Base-by-base conservation (phyloP, 23 tunicate genomes). In the Oikopleura albicans region DNA sequence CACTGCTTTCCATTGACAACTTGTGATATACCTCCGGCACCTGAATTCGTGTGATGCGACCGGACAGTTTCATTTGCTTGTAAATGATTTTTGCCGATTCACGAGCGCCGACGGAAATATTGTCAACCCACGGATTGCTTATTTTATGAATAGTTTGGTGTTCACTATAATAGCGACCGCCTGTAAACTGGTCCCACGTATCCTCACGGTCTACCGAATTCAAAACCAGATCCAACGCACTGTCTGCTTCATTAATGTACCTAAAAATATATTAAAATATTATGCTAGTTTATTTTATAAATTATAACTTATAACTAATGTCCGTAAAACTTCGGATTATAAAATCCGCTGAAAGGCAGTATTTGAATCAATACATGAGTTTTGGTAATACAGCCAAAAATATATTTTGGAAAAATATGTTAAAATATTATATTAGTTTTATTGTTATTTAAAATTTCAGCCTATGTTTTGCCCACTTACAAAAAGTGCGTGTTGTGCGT, bases 1-100 rank as follows among this genome's bases (percentile, higher is more conserved):
- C 79, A 71, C 34, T 12, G 2, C 34, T 2, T 2, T 34, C 31
- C 31, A 22, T 37, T 4, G 79, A 12, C 37, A 71, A 2, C 31
- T 29, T 16, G 79, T 71, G 79, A 71, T 71, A 71, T 37, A 71
- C 35, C 31, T 71, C 79, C 79, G 79, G 79, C 2, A 71, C 79
- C 31, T 71, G 79, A 71, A 71, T 71, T 71, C 79, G 33, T 4
- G 79, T 71, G 28, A 71, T 71, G 28, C 35, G 28, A 12, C 79
- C 79, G 27, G 34, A 2, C 2, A 71, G 37, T 12, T 29, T 29
- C 34, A 71, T 16, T 71, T 29, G 79, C 31, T 71, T 71, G 37
- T 71, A 71, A 29, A 71, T 71, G 4, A 29, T 12, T 29, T 71
- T 71, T 4, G 79, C 79, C 2, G 34, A 12, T 71, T 71, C 79